Base-by-base conservation (phyloP, 2,888 invertebrate species). In the Drosophila vallismaia region DNA sequence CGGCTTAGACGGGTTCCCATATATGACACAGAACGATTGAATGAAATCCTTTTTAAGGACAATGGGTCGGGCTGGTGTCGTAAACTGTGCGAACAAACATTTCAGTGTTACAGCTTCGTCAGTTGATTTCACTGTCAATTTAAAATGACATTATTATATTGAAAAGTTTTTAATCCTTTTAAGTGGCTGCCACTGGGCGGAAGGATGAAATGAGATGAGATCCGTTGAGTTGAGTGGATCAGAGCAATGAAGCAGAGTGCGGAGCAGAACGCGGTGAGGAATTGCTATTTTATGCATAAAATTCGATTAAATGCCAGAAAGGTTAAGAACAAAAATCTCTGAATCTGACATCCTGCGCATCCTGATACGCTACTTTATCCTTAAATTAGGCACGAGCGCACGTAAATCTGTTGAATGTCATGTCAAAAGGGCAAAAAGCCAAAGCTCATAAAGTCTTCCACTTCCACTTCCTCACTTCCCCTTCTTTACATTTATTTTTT, bases 311-410 rank as follows among this genome's bases (percentile, higher is more conserved):
- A 76, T 82, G 86, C 66, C 86, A 49, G 53, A 87, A 88, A 85
- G 79, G 88, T 86, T 87, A 84, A 84, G 52, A 52, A 52, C 64
- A 46, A 31, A 46, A 72, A 55, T 59, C 71, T 57, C 56, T 53
- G 59, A 56, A 60, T 69, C 50, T 44, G 59, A 71, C 62, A 63
- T 75, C 55, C 62, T 52, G 68, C 56, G 70, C 72, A 72, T 70
- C 73, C 70, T 72, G 70, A 63, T 70, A 60, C 64, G 63, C 59
- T 55, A 72, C 66, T 70, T 85, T 78, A 88, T 88, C 88, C 88
- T 78, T 78, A 86, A 88, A 86, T 88, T 88, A 88, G 88, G 85
- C 78, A 87, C 82, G 75, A 76, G 87, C 87, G 87, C 88, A 85
- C 85, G 85, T 78, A 86, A 86, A 84, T 76, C 81, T 84, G 77